Evolutionary conservation across 2,113 vertebrate species (phyloP), one percentile per base, ranked within the genome.

Genomic region (Neolamprologus ventralis): DNA sequence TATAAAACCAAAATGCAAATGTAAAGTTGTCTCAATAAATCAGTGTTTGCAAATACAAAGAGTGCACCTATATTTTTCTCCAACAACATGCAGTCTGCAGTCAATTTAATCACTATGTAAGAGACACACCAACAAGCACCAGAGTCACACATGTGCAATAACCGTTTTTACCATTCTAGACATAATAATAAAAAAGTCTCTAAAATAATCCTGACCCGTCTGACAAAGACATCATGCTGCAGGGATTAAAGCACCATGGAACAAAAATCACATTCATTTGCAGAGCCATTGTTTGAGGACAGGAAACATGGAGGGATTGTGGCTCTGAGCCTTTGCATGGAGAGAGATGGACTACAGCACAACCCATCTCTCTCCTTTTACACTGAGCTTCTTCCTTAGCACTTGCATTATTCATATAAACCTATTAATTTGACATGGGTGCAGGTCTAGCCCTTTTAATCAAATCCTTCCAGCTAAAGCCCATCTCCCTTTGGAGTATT

Each of bases 371-470:
- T 60, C 45, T 80, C 68, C 88, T 83, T 47, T 91, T 86, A 87
- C 55, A 79, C 75, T 4, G 37, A 86, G 84, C 85, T 86, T 53
- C 75, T 78, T 89, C 79, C 78, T 75, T 35, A 28, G 47, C 11
- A 3, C 51, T 78, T 94, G 75, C 88, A 94, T 94, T 92, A 94
- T 95, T 95, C 88, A 94, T 93, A 88, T 65, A 84, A 94, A 87
- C 80, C 90, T 85, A 93, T 92, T 93, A 95, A 88, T 54, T 65
- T 87, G 86, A 93, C 91, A 93, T 81, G 78, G 58, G 23, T 65
- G 80, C 88, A 68, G 65, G 82, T 89, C 81, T 87, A 81, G 54
- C 16, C 54, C 28, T 86, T 93, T 93, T 92, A 91, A 94, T 94
- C 83, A 85, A 40, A 71, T 75, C 85, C 85, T 90, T 65, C 81